Percentiles rank a stretch among this genome's conserved stretches.
Conservation (phyloP, 2,797 vertebrate species). For the Hafferia zeledoni region DNA sequence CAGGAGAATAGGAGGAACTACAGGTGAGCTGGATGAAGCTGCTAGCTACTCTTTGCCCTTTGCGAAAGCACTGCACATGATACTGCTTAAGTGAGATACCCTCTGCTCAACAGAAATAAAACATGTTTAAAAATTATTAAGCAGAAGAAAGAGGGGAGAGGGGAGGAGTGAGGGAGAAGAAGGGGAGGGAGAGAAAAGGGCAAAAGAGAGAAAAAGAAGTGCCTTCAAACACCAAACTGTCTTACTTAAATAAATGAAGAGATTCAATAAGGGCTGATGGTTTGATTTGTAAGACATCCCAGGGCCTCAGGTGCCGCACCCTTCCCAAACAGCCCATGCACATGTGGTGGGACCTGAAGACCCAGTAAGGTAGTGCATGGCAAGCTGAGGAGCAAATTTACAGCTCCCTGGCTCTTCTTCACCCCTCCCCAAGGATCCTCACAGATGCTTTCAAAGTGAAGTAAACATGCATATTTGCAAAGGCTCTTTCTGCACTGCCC, state of each 20-base stretch:
- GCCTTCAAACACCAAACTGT: background rate
- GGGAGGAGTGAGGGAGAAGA: background rate
- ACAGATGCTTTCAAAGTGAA: background rate
- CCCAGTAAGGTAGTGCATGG: background rate
- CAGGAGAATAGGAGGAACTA: background rate
- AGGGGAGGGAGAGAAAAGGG: background rate
- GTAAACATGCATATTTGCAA: background rate
- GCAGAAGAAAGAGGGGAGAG: background rate
- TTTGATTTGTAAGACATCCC: background rate
- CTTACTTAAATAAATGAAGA: background rate
- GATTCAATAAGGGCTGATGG: background rate
- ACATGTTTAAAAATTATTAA: background rate
- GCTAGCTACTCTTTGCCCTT: background rate
- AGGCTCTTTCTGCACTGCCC: background rate
- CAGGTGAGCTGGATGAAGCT: background rate
- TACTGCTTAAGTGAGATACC: background rate
- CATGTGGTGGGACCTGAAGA: background rate
- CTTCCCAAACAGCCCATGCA: background rate
- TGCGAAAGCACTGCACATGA: background rate
- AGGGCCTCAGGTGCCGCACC: background rate
- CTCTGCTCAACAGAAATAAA: background rate
- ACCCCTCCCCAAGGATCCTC: background rate
- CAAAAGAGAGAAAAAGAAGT: background rate
- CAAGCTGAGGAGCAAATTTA: background rate
- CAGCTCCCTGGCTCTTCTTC: background rate